Base-by-base conservation (phyloP, 2,113 vertebrate species). In the Macrotus californicus region DNA sequence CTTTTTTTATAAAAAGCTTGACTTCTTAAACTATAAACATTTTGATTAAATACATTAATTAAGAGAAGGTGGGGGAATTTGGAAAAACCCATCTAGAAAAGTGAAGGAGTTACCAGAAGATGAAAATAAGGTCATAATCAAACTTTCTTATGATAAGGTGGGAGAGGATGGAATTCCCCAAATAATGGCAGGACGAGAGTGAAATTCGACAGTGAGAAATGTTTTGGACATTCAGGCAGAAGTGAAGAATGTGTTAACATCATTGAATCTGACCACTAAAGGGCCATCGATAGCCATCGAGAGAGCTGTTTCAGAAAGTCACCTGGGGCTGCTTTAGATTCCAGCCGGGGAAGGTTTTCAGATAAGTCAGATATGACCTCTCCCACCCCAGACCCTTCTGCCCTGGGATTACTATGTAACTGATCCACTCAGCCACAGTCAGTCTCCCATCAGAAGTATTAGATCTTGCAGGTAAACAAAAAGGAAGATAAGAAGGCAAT, bases 21-120 rank as follows among this genome's bases (percentile, higher is more conserved):
- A 89, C 18, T 66, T 91, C 52, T 75, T 22, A 92, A 89, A 86
- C 46, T 6, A 54, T 16, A 52, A 61, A 92, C 5, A 72, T 87
- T 80, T 89, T 87, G 9, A 80, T 85, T 61, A 56, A 77, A 48
- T 59, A 16, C 1, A 26, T 76, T 85, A 59, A 73, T 90, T 21
- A 64, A 85, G 18, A 73, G 7, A 2, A 1, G 6, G 24, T 5
- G 2, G 9, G 9, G 12, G 7, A 7, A 43, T 5, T 5, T 56
- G n/a, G 46, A 8, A 48, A 84, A 89, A 50, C 0, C 41, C 15
- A 66, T 61, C 5, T 59, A 43, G 46, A 64, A 82, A 67, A 14
- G 8, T 59, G 34, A 87, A 29, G 22, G 34, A 48, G 7, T 39
- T 19, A 54, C 21, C 21, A 43, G 50, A 80, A 81, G 9, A 54